Evolutionary conservation across 1,140 invertebrate species (phyloP).

Genomic region (Drosophila chauvacae): DNA sequence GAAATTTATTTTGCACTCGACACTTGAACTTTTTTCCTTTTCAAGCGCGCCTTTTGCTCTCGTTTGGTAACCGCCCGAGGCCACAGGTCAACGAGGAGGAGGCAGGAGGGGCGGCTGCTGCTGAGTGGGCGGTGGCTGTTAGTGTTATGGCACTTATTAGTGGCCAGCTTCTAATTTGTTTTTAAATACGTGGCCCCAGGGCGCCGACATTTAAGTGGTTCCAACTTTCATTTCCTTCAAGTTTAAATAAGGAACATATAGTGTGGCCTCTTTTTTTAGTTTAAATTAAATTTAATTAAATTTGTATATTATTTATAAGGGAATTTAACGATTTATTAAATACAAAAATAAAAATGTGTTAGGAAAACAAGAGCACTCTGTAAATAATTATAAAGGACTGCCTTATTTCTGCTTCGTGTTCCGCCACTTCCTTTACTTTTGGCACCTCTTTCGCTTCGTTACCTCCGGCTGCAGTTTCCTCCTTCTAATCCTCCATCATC

Average conservation of each 20-base stretch:
- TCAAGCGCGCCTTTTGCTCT: constrained; percentile 25
- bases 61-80: constrained; percentile 9
- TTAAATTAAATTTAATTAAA: background rate
- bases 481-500: background rate
- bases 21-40: constrained; percentile 59
- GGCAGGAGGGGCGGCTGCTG: background rate
- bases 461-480: too few species aligned
- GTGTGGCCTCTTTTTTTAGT: background rate
- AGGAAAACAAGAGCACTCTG: background rate
- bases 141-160: constrained; percentile 52
- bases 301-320: background rate
- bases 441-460: too few species aligned
- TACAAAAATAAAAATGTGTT: background rate
- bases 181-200: constrained; percentile 46
- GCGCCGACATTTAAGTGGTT: constrained; percentile 23
- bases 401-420: background rate
- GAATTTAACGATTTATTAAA: background rate
- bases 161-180: constrained; percentile 66
- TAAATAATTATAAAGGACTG: background rate
- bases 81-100: background rate
- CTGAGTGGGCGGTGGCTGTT: constrained; percentile 5
- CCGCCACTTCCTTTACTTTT: background rate
- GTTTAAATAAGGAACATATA: background rate
- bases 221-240: constrained; percentile 2
- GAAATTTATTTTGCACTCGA: constrained; percentile 69